These are phyloP conservation scores for Drosophila busckii DNA, from an alignment of 1,140 invertebrate genomes.

Conservation along the genomic window DNA sequence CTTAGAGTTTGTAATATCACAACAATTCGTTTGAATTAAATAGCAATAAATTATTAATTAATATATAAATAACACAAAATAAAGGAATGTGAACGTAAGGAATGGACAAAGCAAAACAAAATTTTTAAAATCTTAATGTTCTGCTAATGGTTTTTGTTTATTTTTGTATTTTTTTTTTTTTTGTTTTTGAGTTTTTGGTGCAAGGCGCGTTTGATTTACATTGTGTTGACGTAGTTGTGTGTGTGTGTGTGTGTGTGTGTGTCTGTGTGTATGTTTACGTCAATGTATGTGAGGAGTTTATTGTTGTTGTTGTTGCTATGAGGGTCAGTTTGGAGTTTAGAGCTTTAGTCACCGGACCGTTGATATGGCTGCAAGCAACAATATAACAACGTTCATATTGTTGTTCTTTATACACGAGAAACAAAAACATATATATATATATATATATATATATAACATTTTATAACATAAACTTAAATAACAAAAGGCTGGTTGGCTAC, in stretches of 20 bases:
- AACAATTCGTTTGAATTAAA: slow-evolving; percentile 39
- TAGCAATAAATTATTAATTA: slow-evolving; percentile 51
- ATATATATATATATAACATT: slow-evolving; percentile 2
- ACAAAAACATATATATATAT: background rate
- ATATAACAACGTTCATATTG: slow-evolving; percentile 46
- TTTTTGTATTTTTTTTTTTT: no score
- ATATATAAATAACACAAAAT: no score
- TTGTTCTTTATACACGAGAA: slow-evolving; percentile 16
- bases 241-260: slow-evolving; percentile 17
- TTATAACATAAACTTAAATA: no score
- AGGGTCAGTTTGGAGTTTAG: slow-evolving; percentile 46
- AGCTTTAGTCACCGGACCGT: slow-evolving; percentile 79
- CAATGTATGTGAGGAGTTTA: slow-evolving; percentile 24
- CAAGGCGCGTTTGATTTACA: slow-evolving; percentile 52
- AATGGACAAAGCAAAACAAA: no score
- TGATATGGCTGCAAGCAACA: slow-evolving; percentile 78
- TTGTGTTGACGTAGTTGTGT: slow-evolving; percentile 28
- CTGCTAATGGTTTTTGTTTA: slow-evolving; percentile 2
- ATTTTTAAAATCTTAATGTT: slow-evolving; percentile 1
- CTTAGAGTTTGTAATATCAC: slow-evolving; percentile 52
- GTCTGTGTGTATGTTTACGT: slow-evolving; percentile 24
- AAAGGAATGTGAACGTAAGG: no score
- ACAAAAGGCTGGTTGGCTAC: no score
- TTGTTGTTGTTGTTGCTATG: slow-evolving; percentile 28
- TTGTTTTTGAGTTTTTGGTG: no score